Conservation (phyloP, 37 sponge, comb jelly and placozoan genomes). For the Cladorhizidae sp. region DNA sequence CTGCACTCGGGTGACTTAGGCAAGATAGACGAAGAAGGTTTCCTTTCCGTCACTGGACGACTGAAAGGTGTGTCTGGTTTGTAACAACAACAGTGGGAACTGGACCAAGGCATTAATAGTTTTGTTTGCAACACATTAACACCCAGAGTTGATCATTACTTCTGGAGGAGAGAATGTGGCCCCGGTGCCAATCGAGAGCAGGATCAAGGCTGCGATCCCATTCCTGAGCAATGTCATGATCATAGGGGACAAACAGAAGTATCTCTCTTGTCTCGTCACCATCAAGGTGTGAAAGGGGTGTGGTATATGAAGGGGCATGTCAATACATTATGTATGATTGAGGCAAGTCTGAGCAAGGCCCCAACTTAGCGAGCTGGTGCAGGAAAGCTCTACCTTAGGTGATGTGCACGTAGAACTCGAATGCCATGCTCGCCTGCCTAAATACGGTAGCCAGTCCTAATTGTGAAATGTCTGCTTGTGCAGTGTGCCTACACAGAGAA, state of each 20-base stretch:
- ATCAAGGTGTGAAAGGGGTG: slow-evolving; percentile 60
- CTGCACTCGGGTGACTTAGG: slow-evolving; percentile 91
- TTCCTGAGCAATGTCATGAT: slow-evolving; percentile 90
- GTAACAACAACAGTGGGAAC: too few species aligned
- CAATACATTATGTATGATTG: not conserved
- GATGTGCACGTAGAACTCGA: too few species aligned
- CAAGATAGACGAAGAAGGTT: slow-evolving; percentile 62
- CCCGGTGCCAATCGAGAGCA: slow-evolving; percentile 80
- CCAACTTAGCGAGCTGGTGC: too few species aligned
- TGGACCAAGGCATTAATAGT: too few species aligned
- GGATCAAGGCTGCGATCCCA: slow-evolving; percentile 69
- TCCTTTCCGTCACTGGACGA: slow-evolving; percentile 73
- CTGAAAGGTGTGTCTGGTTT: too few species aligned
- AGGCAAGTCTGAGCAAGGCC: not conserved
- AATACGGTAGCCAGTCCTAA: too few species aligned
- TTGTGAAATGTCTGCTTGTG: too few species aligned
- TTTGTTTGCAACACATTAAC: too few species aligned
- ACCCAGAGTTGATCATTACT: slow-evolving; percentile 91
- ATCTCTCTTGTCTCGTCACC: slow-evolving; percentile 73
- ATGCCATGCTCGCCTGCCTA: too few species aligned
- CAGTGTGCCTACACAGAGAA: too few species aligned
- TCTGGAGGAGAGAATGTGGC: slow-evolving; percentile 90
- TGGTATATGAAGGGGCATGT: not conserved
- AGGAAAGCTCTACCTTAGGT: too few species aligned
- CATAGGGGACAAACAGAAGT: slow-evolving; percentile 84